Percentiles rank a stretch among this genome's conserved stretches.
phyloP scores from a whole-genome alignment of 2,888 invertebrate genomes.

The Protodeltote pygarga region DNA sequence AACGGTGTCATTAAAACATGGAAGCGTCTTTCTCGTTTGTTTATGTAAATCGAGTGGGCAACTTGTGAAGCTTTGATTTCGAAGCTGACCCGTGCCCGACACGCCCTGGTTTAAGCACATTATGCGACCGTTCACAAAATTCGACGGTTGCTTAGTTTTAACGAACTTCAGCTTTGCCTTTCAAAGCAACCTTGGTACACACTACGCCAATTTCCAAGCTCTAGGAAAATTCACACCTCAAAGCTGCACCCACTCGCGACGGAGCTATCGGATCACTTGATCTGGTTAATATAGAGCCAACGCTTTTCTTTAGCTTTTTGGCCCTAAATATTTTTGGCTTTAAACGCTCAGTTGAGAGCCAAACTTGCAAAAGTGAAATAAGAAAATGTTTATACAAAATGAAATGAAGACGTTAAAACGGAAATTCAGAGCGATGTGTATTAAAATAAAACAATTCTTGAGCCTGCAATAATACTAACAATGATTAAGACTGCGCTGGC shows the following conservation, averaged over 20 bases:
- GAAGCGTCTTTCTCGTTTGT: constrained; percentile 81
- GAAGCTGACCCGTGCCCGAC: constrained; percentile 61
- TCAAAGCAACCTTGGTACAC: constrained; percentile 58
- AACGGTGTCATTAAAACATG: constrained; percentile 80
- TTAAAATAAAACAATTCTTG: constrained; percentile 50
- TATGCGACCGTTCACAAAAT: constrained; percentile 73
- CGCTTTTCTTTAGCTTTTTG: constrained; percentile 48
- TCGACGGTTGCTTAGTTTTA: constrained; percentile 68
- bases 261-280: constrained; percentile 57
- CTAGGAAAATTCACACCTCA: constrained; percentile 54
- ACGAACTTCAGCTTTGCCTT: constrained; percentile 65
- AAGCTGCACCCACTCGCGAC: constrained; percentile 55
- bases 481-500: constrained; percentile 68
- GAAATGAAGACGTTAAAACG: constrained; percentile 24
- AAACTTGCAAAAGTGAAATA: constrained; percentile 32
- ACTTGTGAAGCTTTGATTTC: constrained; percentile 81
- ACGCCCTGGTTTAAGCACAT: constrained; percentile 73
- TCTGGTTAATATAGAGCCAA: constrained; percentile 54
- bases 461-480: constrained; percentile 65
- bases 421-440: constrained; percentile 38
- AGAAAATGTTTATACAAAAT: constrained; percentile 34
- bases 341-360: constrained; percentile 19
- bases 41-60: constrained; percentile 84
- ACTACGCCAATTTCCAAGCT: constrained; percentile 53
- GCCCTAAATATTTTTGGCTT: constrained; percentile 40